Base-by-base conservation (phyloP, 1,140 invertebrate species). In the Zaprionus inermis region DNA sequence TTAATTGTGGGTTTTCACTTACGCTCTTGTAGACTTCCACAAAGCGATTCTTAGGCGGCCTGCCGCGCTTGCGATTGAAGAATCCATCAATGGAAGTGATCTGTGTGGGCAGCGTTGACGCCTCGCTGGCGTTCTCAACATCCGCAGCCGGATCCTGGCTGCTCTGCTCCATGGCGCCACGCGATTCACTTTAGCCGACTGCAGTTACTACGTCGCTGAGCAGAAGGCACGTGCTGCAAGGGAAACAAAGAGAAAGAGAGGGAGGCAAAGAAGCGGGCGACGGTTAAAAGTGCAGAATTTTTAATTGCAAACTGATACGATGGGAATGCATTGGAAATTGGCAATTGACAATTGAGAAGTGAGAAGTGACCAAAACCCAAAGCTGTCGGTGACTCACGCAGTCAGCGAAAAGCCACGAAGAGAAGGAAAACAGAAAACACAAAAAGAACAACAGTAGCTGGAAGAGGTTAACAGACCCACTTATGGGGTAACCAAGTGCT, bases 31-130 rank as follows among this genome's bases (percentile, higher is more conserved):
- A 97, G 58, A 97, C 96, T 94, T 98, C 97, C 55, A 98, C 97
- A 14, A 98, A 95, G 3, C 97, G 93, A 92, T 98, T 98, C 92
- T 98, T 98, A 12, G 97, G 97, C 18, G 97, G 97, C 60, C 97
- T 93, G 66, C 97, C 97, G 30, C 97, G 93, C 88, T 98, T 98
- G 70, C 97, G 94, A 91, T 97, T 96, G 90, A 98, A 98, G 57
- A 92, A 91, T 3, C 91, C 91, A 65, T 92, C 91, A 34, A 92
- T 92, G 41, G 91, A 91, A 52, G 91, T 92, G 41, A 92, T 92
- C 72, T 92, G 91, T 10, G 90, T 84, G 61, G 78, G 34, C 34
- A 61, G 79, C 57, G 52, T 28, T 28, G 32, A 32, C 3, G 24
- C 46, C 28, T 81, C 82, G 18, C 22, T 22, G 34, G 44, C 51